Evolutionary conservation across 2,797 vertebrate genomes (phyloP).

Genomic region (Prionace glauca): DNA sequence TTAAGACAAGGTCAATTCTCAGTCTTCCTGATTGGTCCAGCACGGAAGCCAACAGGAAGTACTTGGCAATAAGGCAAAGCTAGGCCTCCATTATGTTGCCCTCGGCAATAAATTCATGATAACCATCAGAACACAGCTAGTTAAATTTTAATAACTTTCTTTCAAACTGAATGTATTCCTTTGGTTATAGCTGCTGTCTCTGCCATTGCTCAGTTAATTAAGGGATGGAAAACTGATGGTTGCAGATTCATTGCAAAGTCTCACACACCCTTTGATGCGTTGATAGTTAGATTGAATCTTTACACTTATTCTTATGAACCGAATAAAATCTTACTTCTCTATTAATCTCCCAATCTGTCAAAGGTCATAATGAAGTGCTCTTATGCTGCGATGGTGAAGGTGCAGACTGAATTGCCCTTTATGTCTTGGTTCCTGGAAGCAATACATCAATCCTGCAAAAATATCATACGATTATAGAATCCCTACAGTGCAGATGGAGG

Average conservation of each 20-base stretch:
- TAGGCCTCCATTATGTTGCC: too few relatives aligned
- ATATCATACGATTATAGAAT: background rate
- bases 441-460: background rate
- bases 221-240: background rate
- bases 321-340: background rate
- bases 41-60: too few relatives aligned
- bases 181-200: background rate
- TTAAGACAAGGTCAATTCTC: too few relatives aligned
- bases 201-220: background rate
- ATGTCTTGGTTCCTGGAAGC: background rate
- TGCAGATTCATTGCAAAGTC: background rate
- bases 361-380: background rate
- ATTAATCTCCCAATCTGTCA: conserved; percentile 3
- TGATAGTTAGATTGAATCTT: background rate
- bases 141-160: background rate
- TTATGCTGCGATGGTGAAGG: background rate
- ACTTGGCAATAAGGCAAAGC: too few relatives aligned
- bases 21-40: too few relatives aligned
- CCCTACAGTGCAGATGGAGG: too few relatives aligned
- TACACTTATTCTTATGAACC: background rate
- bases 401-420: background rate
- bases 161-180: background rate
- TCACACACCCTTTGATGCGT: conserved; percentile 17
- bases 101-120: too few relatives aligned
- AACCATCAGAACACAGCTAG: background rate